Evolutionary conservation across 2,888 invertebrate genomes (phyloP).

Genomic region (Pandemis cinnamomeana): DNA sequence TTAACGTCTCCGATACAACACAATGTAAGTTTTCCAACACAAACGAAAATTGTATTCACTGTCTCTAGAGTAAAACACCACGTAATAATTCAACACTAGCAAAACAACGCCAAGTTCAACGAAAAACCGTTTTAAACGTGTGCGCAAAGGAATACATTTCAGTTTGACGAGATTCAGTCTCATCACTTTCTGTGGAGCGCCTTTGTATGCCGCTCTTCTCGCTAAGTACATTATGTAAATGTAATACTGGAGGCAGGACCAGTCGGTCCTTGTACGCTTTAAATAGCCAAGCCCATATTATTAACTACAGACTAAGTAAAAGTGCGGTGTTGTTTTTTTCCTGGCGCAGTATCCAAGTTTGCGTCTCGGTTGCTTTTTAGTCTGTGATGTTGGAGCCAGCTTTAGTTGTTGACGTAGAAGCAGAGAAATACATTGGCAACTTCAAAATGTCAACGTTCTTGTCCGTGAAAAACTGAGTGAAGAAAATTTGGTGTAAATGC

Average conservation of each 20-base stretch:
- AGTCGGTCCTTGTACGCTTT: constrained; percentile 63
- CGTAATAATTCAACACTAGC: constrained; percentile 64
- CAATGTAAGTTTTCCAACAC: constrained; percentile 51
- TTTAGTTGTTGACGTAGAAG: neutral
- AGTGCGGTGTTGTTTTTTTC: constrained; percentile 28
- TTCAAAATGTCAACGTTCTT: constrained; percentile 6
- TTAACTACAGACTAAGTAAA: constrained; percentile 56
- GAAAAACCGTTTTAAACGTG: constrained; percentile 55
- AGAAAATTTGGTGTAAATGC: neutral
- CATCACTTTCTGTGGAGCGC: constrained; percentile 68
- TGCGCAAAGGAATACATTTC: constrained; percentile 65
- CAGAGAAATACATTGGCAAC: constrained; percentile 10
- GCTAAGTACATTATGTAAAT: constrained; percentile 81
- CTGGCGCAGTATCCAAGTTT: constrained; percentile 42
- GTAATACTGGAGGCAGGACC: constrained; percentile 74
- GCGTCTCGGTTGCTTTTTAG: constrained; percentile 26
- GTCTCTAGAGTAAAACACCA: constrained; percentile 57
- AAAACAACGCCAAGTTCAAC: constrained; percentile 53
- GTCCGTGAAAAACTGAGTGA: neutral
- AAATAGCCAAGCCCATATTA: constrained; percentile 71
- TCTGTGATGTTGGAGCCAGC: constrained; percentile 47
- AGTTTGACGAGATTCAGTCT: constrained; percentile 59
- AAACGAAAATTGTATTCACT: constrained; percentile 52
- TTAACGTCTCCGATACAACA: constrained; percentile 43
- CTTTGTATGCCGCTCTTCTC: constrained; percentile 74